Evolutionary conservation across 2,888 invertebrate species (phyloP).

Genomic region (Adineta ricciae): DNA sequence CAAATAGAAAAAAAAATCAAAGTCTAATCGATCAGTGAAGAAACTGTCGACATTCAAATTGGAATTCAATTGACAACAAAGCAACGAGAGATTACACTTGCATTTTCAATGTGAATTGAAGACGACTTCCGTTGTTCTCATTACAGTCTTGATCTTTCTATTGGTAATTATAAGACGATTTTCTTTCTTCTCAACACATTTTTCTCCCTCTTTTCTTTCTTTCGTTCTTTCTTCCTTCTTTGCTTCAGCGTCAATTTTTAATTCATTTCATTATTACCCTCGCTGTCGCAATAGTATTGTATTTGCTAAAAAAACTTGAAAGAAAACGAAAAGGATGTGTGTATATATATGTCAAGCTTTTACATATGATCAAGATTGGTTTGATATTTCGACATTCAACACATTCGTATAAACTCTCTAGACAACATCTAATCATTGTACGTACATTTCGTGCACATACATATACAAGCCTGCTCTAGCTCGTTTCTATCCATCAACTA

Average conservation of each 20-base stretch:
- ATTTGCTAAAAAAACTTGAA: not conserved
- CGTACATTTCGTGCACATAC: slow-evolving; percentile 1
- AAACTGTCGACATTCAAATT: no score
- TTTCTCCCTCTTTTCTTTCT: not conserved
- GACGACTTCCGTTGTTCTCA: not conserved
- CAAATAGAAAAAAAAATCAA: no score
- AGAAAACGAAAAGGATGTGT: not conserved
- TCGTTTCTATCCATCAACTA: not conserved
- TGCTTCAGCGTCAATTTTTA: not conserved
- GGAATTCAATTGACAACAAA: no score
- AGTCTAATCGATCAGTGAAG: no score
- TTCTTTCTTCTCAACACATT: not conserved
- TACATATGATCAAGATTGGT: not conserved
- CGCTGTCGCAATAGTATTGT: not conserved
- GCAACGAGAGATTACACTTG: no score
- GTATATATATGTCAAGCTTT: not conserved
- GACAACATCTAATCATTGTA: slow-evolving; percentile 3
- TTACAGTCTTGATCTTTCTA: not conserved
- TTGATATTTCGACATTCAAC: not conserved
- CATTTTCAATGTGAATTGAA: not conserved
- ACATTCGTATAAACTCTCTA: not conserved
- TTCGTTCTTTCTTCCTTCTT: not conserved
- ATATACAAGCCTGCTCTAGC: not conserved
- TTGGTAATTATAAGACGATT: not conserved
- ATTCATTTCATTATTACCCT: not conserved